Conservation (phyloP, 2,797 vertebrate genomes). For the Phoxinus dragarum region DNA sequence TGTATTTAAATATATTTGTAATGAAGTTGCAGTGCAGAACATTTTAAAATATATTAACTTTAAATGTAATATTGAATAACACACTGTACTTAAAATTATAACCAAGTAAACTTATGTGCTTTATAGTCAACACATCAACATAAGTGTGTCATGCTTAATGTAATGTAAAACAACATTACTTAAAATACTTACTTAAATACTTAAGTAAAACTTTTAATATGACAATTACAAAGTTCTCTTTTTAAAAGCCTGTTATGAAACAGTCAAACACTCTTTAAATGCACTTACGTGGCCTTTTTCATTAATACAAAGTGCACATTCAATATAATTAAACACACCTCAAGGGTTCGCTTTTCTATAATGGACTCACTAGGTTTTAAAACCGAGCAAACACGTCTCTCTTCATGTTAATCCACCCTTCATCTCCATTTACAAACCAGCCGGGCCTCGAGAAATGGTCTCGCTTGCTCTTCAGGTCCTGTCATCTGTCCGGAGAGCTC, state of each 20-base stretch:
- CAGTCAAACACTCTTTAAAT: background rate
- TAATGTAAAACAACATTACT: background rate
- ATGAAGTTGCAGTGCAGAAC: background rate
- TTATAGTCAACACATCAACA: background rate
- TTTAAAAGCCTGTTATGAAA: background rate
- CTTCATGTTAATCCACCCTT: background rate
- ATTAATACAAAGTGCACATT: background rate
- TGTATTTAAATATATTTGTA: background rate
- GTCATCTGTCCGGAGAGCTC: background rate
- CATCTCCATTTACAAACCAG: constrained; percentile 13
- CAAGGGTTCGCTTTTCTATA: background rate
- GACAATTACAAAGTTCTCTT: background rate
- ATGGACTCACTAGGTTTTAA: background rate
- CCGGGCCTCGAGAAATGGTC: background rate
- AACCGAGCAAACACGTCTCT: background rate
- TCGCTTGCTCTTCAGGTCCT: background rate
- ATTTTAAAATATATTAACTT: background rate
- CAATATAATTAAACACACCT: background rate
- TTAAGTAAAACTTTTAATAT: background rate
- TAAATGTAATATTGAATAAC: background rate
- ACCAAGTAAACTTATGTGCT: background rate
- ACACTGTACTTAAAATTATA: background rate
- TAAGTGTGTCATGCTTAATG: background rate
- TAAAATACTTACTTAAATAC: background rate
- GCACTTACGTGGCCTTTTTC: background rate